Conservation (phyloP, 64 coral and sea anemone species). For the Montipora foliosa region DNA sequence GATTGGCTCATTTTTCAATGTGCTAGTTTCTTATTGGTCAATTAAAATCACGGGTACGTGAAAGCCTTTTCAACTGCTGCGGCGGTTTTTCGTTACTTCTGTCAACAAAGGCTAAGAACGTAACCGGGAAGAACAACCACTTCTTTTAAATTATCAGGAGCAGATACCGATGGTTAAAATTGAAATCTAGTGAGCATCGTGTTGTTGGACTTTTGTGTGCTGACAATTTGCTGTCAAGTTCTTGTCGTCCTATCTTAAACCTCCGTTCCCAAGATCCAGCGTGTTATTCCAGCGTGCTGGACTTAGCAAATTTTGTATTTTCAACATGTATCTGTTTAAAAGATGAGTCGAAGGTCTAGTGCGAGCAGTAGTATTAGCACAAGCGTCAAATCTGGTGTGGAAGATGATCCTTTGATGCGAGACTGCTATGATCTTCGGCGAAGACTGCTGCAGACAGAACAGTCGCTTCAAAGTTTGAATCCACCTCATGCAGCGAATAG, state of each 20-base stretch:
- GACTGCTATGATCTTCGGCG: slow-evolving; percentile 96
- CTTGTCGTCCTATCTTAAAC: neutral
- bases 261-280: no score
- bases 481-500: slow-evolving; percentile 78
- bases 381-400: slow-evolving; percentile 79
- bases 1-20: neutral
- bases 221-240: neutral
- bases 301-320: slow-evolving; percentile 9
- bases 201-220: no score
- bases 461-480: slow-evolving; percentile 95
- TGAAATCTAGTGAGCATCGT: neutral
- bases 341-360: slow-evolving; percentile 99
- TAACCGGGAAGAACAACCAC: slow-evolving; percentile 63
- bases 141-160: neutral
- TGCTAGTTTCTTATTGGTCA: slow-evolving; percentile 56
- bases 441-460: slow-evolving; percentile 96
- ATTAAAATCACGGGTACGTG: slow-evolving; percentile 61
- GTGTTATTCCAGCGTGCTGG: neutral
- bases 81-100: slow-evolving; percentile 95
- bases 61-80: slow-evolving; percentile 90
- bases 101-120: slow-evolving; percentile 85
- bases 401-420: slow-evolving; percentile 96
- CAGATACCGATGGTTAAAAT: neutral
- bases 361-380: slow-evolving; percentile 86
- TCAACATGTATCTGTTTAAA: slow-evolving; percentile 33